phyloP scores from a whole-genome alignment of 2,113 vertebrate genomes.

The Melospiza georgiana region DNA sequence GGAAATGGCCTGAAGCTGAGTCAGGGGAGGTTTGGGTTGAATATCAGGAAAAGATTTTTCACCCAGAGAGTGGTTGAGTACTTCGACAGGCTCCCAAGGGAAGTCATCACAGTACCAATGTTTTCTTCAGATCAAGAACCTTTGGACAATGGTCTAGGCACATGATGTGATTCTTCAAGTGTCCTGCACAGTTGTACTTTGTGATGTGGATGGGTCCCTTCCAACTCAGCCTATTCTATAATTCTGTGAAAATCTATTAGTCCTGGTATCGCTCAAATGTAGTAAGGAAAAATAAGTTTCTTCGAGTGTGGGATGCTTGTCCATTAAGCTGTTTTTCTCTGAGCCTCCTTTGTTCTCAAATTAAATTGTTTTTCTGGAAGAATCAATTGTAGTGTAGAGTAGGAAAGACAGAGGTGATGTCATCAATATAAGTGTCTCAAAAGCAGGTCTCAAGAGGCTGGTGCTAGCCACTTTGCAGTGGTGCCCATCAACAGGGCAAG shows the following conservation, averaged over 20 bases:
- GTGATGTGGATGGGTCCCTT: neutral
- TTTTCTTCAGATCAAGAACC: neutral
- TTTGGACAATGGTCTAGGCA: neutral
- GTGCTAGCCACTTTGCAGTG: neutral
- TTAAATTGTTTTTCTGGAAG: neutral
- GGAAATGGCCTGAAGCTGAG: neutral
- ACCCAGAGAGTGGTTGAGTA: neutral
- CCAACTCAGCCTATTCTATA: neutral
- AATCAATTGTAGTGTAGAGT: neutral
- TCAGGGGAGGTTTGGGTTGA: neutral
- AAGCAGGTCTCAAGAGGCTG: neutral
- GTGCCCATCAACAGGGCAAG: neutral
- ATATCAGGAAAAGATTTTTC: neutral
- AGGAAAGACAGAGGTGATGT: neutral
- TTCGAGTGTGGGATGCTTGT: neutral
- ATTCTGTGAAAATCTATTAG: neutral
- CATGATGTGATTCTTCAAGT: neutral
- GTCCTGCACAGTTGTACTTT: neutral
- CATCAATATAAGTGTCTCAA: neutral
- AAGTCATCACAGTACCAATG: neutral
- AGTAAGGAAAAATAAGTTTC: neutral
- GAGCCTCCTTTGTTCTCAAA: neutral
- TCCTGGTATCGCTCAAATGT: neutral
- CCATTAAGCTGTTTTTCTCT: neutral
- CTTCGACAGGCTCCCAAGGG: neutral